These are phyloP conservation scores for Onchidella celtica DNA, from an alignment of 2,888 invertebrate species.

Conservation along the genomic window DNA sequence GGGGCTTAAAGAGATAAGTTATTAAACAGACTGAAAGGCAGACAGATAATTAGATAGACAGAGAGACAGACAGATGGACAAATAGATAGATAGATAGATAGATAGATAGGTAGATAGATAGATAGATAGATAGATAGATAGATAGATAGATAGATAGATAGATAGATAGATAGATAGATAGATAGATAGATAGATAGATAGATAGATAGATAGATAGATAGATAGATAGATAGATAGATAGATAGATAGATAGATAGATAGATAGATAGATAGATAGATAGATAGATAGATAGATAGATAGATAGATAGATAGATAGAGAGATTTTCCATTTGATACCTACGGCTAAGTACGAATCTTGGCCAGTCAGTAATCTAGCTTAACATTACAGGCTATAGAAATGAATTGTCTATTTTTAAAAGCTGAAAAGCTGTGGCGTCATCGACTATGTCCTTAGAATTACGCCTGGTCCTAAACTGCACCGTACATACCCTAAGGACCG, in stretches of 20 bases:
- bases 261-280: constrained; percentile 2
- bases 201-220: not conserved
- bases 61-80: not conserved
- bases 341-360: too few species aligned
- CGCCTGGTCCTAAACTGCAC: too few species aligned
- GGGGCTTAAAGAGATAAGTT: too few species aligned
- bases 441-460: too few species aligned
- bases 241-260: not conserved
- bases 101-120: not conserved
- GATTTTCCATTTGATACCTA: too few species aligned
- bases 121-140: not conserved
- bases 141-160: not conserved
- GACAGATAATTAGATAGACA: not conserved
- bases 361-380: too few species aligned
- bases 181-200: not conserved
- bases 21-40: not conserved
- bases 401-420: too few species aligned
- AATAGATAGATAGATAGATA: constrained; percentile 16
- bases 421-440: too few species aligned
- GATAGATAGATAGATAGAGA: too few species aligned
- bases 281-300: not conserved
- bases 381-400: too few species aligned
- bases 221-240: not conserved
- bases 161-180: not conserved
- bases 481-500: too few species aligned